Evolutionary conservation across 2,888 invertebrate genomes (phyloP), one percentile per base, ranked within the genome.

Genomic region (Dermolepida albohirtum): DNA sequence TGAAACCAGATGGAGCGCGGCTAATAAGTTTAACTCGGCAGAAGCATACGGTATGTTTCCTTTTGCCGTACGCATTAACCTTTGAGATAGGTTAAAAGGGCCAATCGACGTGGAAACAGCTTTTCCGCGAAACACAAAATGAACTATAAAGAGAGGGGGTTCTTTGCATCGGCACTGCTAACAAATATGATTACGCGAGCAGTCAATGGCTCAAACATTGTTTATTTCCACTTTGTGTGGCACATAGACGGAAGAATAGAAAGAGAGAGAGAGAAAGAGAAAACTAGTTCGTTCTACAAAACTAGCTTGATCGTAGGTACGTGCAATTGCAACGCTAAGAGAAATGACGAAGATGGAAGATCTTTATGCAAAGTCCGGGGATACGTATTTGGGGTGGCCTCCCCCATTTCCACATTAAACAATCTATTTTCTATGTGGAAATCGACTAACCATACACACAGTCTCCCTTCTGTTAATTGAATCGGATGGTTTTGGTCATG

Each of bases 61-160:
- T 81, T 81, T 81, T 78, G 77, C 77, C 78, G 71, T 71, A 79
- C 80, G 79, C 80, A 81, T 81, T 81, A 81, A 80, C 81, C 80
- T 80, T 81, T 81, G 80, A 79, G 78, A 76, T 59, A 59, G 78
- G 76, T 75, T 64, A 77, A 81, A 80, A 79, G 79, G 78, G 75
- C 76, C 79, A 78, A 81, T 78, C 76, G 77, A 79, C 77, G 79
- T 74, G 81, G 81, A 81, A 81, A 80, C 75, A 74, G 77, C 75
- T 77, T 78, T 77, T 72, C 77, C 76, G 68, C 59, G 59, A 59
- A 73, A 78, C 75, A 77, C 76, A 79, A 80, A 81, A 80, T 80
- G 78, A 81, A 81, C 78, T 78, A 79, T 80, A 79, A 80, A 80
- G 81, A 76, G 74, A 49, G 64, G 44, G 16, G 59, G 59, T 79